Evolutionary conservation across 2,113 vertebrate species (phyloP), one percentile per base, ranked within the genome.

Genomic region (Tamias sibiricus): DNA sequence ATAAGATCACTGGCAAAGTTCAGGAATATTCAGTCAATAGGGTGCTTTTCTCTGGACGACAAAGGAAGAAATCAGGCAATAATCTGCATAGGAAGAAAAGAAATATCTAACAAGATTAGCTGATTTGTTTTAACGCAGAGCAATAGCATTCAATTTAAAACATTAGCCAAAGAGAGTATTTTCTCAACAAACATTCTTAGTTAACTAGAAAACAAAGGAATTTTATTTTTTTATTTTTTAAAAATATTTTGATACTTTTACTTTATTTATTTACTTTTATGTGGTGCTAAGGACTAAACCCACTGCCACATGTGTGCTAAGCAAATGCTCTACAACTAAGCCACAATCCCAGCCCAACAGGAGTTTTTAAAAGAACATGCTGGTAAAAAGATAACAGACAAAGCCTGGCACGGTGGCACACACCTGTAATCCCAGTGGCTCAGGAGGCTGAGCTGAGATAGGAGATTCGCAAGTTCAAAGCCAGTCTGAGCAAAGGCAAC

Each of bases 81-180:
- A 79, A 37, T 64, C 52, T 95, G 28, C 62, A 69, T 85, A 79
- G 4, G 26, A 88, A 91, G 52, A 85, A 96, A 84, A 96, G 76
- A 92, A 8, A 2, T 42, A 91, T 62, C 57, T 85, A 35, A 81
- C 13, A 96, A 96, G 54, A 88, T 82, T 93, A 62, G 64, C 28
- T 83, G 14, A 96, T 93, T 91, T 83, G 74, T 82, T 95, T 68
- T 91, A 93, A 94, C 42, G n/a, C n/a, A 95, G 59, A 86, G 87
- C 52, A 95, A 37, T 37, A 96, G 59, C n/a, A 66, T 35, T 16
- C 44, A 59, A 90, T 92, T 93, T 93, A 90, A 98, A 96, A 95
- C 47, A 85, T 2, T 95, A 81, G 22, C 71, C 84, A 84, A 91
- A 88, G 59, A 76, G 94, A 87, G 30, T 24, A 96, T 30, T 92